Evolutionary conservation across 1,140 invertebrate genomes (phyloP).

Genomic region (Neomicropteryx cornuta): DNA sequence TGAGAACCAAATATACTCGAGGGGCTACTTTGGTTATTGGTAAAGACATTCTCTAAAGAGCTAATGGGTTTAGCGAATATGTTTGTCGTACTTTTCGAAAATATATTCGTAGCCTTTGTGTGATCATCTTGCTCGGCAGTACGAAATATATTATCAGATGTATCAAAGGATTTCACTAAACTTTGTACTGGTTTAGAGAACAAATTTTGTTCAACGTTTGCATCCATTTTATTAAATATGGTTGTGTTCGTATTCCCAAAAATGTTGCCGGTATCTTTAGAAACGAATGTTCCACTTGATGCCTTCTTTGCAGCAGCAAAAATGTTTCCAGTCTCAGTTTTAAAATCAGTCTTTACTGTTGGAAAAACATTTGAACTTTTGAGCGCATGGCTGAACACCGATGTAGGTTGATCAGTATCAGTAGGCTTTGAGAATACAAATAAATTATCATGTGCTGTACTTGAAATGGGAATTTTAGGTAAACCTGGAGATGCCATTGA

Average conservation of each 20-base stretch:
- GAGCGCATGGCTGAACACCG: not conserved
- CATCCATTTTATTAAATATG: not conserved
- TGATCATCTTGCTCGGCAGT: not conserved
- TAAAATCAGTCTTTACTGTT: not conserved
- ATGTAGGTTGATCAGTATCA: conserved; percentile 5
- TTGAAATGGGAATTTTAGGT: conserved; percentile 16
- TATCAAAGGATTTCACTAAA: conserved; percentile 7
- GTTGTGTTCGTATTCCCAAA: conserved; percentile 10
- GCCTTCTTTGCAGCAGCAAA: not conserved
- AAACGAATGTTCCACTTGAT: not conserved
- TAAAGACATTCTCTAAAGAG: conserved; percentile 5
- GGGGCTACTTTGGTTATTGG: not conserved
- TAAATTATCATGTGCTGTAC: conserved; percentile 4
- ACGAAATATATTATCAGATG: conserved; percentile 10
- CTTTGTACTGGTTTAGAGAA: conserved; percentile 31
- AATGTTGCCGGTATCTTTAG: conserved; percentile 21
- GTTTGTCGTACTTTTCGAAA: conserved; percentile 12
- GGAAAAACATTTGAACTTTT: not conserved
- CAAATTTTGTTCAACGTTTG: conserved; percentile 13
- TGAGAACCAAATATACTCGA: conserved; percentile 19
- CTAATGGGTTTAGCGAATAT: conserved; percentile 18
- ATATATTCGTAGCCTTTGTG: conserved; percentile 16
- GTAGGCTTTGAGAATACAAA: conserved; percentile 14
- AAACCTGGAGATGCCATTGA: conserved; percentile 21
- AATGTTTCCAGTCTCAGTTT: conserved; percentile 1